Evolutionary conservation across 2,797 vertebrate genomes (phyloP).

Genomic region (Pristis pectinata): DNA sequence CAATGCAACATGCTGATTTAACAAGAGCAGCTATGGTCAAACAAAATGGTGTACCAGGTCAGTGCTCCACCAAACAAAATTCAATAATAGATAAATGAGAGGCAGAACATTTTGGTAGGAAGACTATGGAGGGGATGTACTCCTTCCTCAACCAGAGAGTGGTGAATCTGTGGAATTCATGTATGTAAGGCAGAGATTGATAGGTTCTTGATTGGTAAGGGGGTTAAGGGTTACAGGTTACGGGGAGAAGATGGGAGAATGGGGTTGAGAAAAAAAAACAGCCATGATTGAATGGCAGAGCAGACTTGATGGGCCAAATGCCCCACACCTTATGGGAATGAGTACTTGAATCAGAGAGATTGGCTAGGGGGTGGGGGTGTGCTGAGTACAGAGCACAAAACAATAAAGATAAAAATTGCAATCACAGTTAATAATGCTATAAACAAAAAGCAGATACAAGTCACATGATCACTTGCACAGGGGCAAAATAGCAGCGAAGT

Average conservation of each 20-base stretch:
- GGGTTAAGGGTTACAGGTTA: too few species aligned
- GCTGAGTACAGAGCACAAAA: neutral
- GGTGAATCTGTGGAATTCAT: too few species aligned
- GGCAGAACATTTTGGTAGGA: neutral
- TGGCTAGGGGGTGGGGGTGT: neutral
- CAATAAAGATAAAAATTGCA: neutral
- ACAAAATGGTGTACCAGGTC: neutral
- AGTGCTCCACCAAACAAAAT: neutral
- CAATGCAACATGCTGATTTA: neutral
- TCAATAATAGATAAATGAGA: neutral
- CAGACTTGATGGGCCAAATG: too few species aligned
- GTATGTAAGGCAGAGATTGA: neutral
- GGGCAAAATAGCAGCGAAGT: too few species aligned
- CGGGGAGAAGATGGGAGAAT: too few species aligned
- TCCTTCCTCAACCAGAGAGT: too few species aligned
- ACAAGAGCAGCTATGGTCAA: neutral
- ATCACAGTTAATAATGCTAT: neutral
- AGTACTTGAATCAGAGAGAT: neutral
- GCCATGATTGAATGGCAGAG: too few species aligned
- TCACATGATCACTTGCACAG: too few species aligned
- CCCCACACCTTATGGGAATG: neutral
- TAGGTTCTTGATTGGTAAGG: too few species aligned
- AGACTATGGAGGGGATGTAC: neutral
- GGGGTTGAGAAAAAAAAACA: too few species aligned
- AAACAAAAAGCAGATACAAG: neutral